A percentile compares a stretch with the other conserved stretches of the same genome.
These are phyloP conservation scores for Diarsia dahlii DNA, from an alignment of 2,888 invertebrate species.

Conservation along the genomic window DNA sequence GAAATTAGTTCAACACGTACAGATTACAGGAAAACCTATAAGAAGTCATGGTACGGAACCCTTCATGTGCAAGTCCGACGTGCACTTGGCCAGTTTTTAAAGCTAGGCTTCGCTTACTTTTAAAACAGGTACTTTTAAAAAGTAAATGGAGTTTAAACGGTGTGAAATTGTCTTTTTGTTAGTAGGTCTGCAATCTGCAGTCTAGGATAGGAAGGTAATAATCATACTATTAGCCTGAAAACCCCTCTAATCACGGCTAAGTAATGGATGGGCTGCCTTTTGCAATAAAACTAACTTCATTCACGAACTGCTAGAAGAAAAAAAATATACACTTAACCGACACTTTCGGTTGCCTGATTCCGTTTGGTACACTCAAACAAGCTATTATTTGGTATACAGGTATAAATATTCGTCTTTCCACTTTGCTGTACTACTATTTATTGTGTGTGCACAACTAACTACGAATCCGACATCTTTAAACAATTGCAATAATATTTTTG, in stretches of 20 bases:
- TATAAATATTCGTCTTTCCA: too few species aligned
- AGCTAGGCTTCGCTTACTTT: slow-evolving; percentile 13
- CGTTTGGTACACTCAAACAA: background rate
- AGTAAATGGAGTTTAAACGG: slow-evolving; percentile 33
- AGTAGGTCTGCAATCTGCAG: background rate
- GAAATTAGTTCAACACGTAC: too few species aligned
- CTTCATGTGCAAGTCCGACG: too few species aligned
- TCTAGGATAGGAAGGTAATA: background rate
- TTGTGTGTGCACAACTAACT: too few species aligned
- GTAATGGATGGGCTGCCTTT: background rate
- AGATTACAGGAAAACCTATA: too few species aligned
- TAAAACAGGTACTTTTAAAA: slow-evolving; percentile 20
- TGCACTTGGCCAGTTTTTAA: background rate
- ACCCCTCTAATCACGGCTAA: slow-evolving; percentile 17
- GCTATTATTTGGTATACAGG: background rate
- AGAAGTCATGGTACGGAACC: too few species aligned
- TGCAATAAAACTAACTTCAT: background rate
- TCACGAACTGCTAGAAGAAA: slow-evolving; percentile 2
- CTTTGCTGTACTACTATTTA: too few species aligned
- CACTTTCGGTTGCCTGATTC: background rate
- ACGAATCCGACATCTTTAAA: too few species aligned
- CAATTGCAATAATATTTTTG: too few species aligned
- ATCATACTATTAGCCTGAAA: slow-evolving; percentile 31
- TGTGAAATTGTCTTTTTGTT: slow-evolving; percentile 19
- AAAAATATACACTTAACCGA: background rate